Percentiles rank a stretch among this genome's conserved stretches.
phyloP scores from a whole-genome alignment of 2,797 vertebrate species.

The Limosa lapponica region DNA sequence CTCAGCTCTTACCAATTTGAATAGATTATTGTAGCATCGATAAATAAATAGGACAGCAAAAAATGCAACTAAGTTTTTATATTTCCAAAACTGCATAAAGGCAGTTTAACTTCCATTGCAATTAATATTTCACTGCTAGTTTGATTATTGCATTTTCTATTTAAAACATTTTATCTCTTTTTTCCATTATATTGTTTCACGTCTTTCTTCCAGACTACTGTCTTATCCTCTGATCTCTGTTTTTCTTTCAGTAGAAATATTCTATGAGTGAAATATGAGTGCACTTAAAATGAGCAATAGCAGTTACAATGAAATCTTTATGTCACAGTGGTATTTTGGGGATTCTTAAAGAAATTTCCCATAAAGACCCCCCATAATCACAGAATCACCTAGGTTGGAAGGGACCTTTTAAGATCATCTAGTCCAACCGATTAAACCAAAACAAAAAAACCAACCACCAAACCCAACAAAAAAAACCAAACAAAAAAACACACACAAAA shows the following conservation, averaged over 20 bases:
- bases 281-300: background rate
- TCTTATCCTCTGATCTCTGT: background rate
- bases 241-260: background rate
- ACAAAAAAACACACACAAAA: too few species aligned
- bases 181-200: background rate
- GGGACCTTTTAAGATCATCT: too few species aligned
- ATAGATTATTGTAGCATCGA: background rate
- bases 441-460: too few species aligned
- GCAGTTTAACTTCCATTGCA: background rate
- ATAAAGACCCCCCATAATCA: background rate
- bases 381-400: too few species aligned
- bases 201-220: background rate
- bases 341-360: background rate
- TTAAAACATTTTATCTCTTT: background rate
- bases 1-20: background rate
- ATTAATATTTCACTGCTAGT: background rate
- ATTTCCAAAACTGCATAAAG: background rate
- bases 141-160: background rate
- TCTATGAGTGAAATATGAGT: background rate
- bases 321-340: background rate
- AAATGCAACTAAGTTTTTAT: background rate
- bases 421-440: too few species aligned
- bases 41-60: background rate
- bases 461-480: too few species aligned
- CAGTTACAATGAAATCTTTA: background rate